Conservation (phyloP, 1,140 invertebrate species). For the Bombus affinis region DNA sequence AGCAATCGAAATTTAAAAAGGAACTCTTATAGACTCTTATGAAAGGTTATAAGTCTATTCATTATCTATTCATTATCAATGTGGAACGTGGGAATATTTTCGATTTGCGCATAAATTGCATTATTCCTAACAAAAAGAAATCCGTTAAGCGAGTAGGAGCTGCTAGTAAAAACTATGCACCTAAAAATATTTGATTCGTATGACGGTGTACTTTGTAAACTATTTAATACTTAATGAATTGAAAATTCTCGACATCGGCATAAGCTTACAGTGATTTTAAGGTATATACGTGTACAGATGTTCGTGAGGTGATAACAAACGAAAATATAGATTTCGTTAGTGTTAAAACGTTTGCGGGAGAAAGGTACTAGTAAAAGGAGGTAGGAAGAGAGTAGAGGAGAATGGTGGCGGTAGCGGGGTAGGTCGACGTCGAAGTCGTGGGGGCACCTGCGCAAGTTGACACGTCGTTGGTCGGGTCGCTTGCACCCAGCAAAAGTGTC, state of each 20-base stretch:
- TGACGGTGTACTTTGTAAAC: neutral
- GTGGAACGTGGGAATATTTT: too few relatives aligned
- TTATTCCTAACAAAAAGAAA: too few relatives aligned
- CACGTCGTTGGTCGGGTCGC: constrained; percentile 73
- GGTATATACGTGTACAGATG: neutral
- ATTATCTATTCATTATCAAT: too few relatives aligned
- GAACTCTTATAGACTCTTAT: neutral
- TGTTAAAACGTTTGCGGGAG: neutral
- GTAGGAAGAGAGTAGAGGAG: neutral
- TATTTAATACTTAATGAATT: neutral
- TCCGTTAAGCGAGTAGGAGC: too few relatives aligned
- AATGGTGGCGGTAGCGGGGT: neutral
- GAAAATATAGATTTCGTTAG: constrained; percentile 11
- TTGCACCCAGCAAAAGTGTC: constrained; percentile 75
- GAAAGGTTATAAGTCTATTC: too few relatives aligned
- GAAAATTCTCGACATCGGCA: neutral
- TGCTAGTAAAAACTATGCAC: neutral
- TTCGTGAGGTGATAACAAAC: neutral
- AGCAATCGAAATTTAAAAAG: neutral
- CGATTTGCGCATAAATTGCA: too few relatives aligned
- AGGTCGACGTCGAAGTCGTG: constrained; percentile 40
- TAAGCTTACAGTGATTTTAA: neutral
- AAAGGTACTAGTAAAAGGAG: neutral
- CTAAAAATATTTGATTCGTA: neutral
- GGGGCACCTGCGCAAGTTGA: constrained; percentile 59